These are phyloP conservation scores for Neosalanx taihuensis DNA, from an alignment of 2,797 vertebrate genomes.

Conservation along the genomic window DNA sequence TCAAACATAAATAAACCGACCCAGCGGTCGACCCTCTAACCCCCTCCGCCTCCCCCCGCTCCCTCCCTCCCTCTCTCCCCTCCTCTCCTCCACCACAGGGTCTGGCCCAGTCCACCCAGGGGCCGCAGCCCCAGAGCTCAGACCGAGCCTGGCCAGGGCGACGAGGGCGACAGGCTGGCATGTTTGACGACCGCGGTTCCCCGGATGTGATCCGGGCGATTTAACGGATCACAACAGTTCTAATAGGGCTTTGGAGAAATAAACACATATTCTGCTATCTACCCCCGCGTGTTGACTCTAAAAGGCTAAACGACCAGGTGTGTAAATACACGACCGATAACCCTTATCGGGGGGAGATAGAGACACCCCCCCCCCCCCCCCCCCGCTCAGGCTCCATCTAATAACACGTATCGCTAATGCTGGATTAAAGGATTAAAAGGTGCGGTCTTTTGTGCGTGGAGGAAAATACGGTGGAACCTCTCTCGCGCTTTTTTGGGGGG, in stretches of 20 bases:
- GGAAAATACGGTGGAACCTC: constrained; percentile 50
- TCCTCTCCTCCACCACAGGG: not conserved
- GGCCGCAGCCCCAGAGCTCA: not conserved
- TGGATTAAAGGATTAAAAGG: constrained; percentile 66
- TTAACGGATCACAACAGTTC: constrained; percentile 32
- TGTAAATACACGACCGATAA: constrained; percentile 71
- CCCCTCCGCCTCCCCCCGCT: constrained; percentile 13
- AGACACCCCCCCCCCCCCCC: constrained; percentile 22
- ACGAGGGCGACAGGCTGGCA: constrained; percentile 39
- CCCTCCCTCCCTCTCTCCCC: not conserved
- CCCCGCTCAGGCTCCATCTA: constrained; percentile 28
- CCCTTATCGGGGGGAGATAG: constrained; percentile 59
- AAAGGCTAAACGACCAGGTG: constrained; percentile 56
- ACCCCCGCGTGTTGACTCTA: constrained; percentile 53
- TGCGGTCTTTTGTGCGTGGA: constrained; percentile 52
- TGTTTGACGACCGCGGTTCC: constrained; percentile 31
- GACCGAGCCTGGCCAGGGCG: constrained; percentile 18
- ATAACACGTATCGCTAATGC: constrained; percentile 53
- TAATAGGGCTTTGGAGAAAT: constrained; percentile 63
- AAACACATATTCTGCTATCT: constrained; percentile 65
- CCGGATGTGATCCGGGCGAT: constrained; percentile 23
- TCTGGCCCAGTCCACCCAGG: not conserved
- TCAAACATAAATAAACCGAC: constrained; percentile 73
- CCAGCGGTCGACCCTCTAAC: constrained; percentile 44
- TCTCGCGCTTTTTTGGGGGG: no score